Base-by-base conservation (phyloP, 2,113 vertebrate species). In the Chamaetylas fuelleborni region DNA sequence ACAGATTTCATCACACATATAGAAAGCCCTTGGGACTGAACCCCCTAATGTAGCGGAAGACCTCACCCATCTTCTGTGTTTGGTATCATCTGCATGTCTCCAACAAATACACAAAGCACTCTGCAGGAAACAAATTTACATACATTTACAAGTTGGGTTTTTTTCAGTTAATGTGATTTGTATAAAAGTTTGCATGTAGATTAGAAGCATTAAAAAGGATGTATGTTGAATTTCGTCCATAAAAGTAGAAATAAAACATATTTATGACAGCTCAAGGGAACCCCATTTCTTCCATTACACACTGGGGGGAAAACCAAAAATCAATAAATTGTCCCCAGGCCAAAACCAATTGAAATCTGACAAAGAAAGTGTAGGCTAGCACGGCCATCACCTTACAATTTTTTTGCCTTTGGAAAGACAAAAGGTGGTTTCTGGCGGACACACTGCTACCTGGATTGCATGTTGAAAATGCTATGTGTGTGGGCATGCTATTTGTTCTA, bases 71-170 rank as follows among this genome's bases (percentile, higher is more conserved):
- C 97, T 48, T 98, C 92, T 43, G 50, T 61, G 42, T 95, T 87
- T 4, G 89, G 87, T 19, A 96, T 88, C 29, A 95, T 43, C 38
- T 97, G 92, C 48, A 92, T 93, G n/a, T 98, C 98, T 88, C 99
- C 99, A 84, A 99, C 81, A 84, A 97, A 98, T 89, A 99, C 79
- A 51, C 98, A 98, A 58, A 99, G 95, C 65, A 99, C 83, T 92
- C 99, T 99, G 94, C 25, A 93, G 67, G 80, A 84, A 81, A 86
- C 33, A 93, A 80, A 62, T 14, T 50, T 19, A 26, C 14, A 34
- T 7, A 13, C 5, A 29, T 42, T 62, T 85, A 61, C 20, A 81
- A 67, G 13, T 31, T 48, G 47, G 47, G n/a, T 54, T 71, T 48
- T 67, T 45, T 54, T 14, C 11, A 65, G 9, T 83, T 65, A 77